Evolutionary conservation across 2,888 invertebrate species (phyloP), one percentile per base, ranked within the genome.

Genomic region (Agrilus mali): DNA sequence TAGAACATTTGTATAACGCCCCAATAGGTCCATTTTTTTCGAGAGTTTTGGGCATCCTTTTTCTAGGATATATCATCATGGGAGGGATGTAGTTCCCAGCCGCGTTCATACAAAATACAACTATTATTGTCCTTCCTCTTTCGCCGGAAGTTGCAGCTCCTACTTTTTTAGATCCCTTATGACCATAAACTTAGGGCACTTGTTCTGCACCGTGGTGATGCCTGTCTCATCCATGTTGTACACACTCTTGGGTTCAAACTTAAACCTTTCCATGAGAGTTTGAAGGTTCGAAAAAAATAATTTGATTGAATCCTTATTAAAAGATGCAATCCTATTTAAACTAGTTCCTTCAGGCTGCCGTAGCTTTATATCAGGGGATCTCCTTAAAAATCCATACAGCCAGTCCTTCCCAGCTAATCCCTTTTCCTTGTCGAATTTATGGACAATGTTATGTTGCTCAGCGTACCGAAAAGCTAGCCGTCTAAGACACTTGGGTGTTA

Each of bases 1-100:
- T 44, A 7, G 47, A 49, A 14, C 41, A 45, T 36, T 32, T 36
- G 20, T 44, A 49, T 39, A 43, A 33, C 2, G 42, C 42, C 2
- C 38, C 42, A 31, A 38, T 16, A 41, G 48, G 46, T 8, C 46
- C 46, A 44, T 47, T 48, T 38, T 48, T 47, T 15, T 44, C 37
- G 1, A 48, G 35, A 7, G 37, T 31, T 20, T 34, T 1, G 5
- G 38, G 2, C 38, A 42, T 42, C 15, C 42, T 22, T 31, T 42
- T 36, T 32, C 37, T 20, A 2, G 40, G 34, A 34, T 43, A 43
- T 17, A 43, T 16, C 22, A 43, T 22, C 43, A 40, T 34, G 6
- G 43, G 43, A 10, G 40, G 36, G 15, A 32, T 33, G 32, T 36
- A 40, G 20, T 41, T 27, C 14, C 44, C 36, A 12, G 36, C 36